Evolutionary conservation across 2,113 vertebrate species (phyloP).

Genomic region (Shinisaurus crocodilurus): DNA sequence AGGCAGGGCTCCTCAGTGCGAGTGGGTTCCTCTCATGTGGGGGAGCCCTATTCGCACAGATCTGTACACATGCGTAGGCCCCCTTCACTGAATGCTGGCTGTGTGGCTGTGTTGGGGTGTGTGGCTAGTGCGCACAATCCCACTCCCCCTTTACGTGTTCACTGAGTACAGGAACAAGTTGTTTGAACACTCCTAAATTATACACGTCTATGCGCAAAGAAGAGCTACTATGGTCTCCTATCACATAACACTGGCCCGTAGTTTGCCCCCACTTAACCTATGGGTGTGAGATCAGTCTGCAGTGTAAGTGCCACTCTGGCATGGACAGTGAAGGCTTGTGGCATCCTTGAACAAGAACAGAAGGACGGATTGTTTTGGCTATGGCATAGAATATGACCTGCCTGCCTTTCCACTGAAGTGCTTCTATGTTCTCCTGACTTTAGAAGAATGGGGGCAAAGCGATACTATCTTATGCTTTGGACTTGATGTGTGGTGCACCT

Average conservation of each 20-base stretch:
- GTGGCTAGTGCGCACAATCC: neutral
- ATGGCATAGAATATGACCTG: too few relatives aligned
- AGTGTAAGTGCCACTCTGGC: neutral
- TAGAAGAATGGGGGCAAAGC: neutral
- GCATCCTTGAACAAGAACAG: neutral
- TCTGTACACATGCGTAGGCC: neutral
- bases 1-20: neutral
- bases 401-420: neutral
- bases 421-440: neutral
- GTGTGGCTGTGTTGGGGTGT: neutral
- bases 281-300: neutral
- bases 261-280: neutral
- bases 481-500: neutral
- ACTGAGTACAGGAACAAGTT: neutral
- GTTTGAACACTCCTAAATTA: neutral
- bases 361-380: neutral
- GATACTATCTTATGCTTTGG: neutral
- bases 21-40: neutral
- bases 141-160: neutral
- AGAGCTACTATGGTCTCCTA: neutral
- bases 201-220: neutral
- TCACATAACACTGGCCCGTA: neutral
- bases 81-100: neutral
- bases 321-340: neutral
- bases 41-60: neutral